Conservation (phyloP, 2,113 vertebrate genomes). For the Sinocyclocheilus maitianheensis region DNA sequence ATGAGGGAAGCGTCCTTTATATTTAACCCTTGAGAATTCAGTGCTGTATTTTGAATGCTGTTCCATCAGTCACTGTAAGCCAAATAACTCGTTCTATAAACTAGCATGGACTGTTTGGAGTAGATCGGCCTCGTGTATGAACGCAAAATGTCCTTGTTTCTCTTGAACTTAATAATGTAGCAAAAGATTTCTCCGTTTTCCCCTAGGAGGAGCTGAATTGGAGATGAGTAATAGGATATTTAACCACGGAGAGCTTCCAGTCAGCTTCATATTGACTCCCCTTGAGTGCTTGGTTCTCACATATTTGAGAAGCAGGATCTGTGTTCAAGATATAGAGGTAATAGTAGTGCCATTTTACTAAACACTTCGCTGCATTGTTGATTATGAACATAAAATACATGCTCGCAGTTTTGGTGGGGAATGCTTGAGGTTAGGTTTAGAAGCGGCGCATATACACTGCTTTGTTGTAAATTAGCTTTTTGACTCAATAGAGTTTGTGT, state of each 20-base stretch:
- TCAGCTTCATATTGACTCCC: not conserved
- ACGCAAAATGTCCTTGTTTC: slow-evolving; percentile 12
- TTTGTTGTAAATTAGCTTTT: slow-evolving; percentile 16
- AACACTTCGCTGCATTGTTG: slow-evolving; percentile 1
- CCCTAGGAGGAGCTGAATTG: not conserved
- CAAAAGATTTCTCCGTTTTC: slow-evolving; percentile 9
- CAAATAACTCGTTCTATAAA: slow-evolving; percentile 36
- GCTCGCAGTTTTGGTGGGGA: not conserved
- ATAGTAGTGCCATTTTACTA: slow-evolving; percentile 4
- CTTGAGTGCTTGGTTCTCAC: slow-evolving; percentile 1
- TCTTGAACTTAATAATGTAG: slow-evolving; percentile 42
- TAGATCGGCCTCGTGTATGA: slow-evolving; percentile 2
- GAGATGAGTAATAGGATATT: slow-evolving; percentile 25
- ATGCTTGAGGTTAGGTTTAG: slow-evolving; percentile 5
- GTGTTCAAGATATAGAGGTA: not conserved
- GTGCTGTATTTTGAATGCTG: slow-evolving; percentile 37
- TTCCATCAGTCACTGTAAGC: slow-evolving; percentile 32
- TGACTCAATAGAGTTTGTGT: not conserved
- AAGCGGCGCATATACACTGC: slow-evolving; percentile 9
- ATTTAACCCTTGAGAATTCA: slow-evolving; percentile 13
- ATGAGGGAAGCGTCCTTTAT: not conserved
- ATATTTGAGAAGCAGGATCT: slow-evolving; percentile 5
- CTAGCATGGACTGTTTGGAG: slow-evolving; percentile 10
- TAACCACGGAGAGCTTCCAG: slow-evolving; percentile 17
- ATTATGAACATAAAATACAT: not conserved